phyloP scores from a whole-genome alignment of 2,797 vertebrate genomes.

The Peromyscus aztecus region DNA sequence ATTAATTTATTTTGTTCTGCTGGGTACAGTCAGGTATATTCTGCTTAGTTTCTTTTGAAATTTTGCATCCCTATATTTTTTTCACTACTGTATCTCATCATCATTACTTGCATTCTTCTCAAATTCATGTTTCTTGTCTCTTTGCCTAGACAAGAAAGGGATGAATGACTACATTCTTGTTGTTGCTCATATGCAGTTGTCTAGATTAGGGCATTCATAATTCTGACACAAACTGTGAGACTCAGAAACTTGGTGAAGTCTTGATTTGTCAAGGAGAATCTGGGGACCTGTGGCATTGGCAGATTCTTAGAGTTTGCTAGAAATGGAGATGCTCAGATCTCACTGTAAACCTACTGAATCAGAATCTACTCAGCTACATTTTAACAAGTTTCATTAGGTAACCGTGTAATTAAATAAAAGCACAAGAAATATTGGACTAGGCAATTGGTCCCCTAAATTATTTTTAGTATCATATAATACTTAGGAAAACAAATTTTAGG shows the following conservation, averaged over 20 bases:
- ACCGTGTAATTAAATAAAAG: not conserved
- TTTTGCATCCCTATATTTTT: not conserved
- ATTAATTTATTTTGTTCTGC: not conserved
- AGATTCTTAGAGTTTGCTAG: not conserved
- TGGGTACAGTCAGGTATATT: not conserved
- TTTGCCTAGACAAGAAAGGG: slow-evolving; percentile 6
- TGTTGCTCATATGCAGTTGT: slow-evolving; percentile 58
- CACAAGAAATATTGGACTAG: not conserved
- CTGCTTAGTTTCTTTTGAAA: not conserved
- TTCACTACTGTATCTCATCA: not conserved
- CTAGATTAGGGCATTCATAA: slow-evolving; percentile 40
- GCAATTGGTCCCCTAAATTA: not conserved
- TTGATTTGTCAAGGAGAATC: not conserved
- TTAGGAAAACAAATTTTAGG: not conserved
- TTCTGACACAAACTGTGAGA: not conserved
- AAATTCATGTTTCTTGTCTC: not conserved
- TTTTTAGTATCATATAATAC: slow-evolving; percentile 7
- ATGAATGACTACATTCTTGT: not conserved
- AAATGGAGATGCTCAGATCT: not conserved
- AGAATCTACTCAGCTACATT: not conserved
- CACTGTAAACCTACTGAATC: not conserved
- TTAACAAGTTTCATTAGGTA: not conserved
- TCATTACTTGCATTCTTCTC: slow-evolving; percentile 36
- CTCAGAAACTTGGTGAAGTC: slow-evolving; percentile 16
- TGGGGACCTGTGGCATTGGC: not conserved